A percentile compares a stretch with the other conserved stretches of the same genome.
Evolutionary conservation across 2,888 invertebrate genomes (phyloP).

Genomic region (Priocnemis perturbator): DNA sequence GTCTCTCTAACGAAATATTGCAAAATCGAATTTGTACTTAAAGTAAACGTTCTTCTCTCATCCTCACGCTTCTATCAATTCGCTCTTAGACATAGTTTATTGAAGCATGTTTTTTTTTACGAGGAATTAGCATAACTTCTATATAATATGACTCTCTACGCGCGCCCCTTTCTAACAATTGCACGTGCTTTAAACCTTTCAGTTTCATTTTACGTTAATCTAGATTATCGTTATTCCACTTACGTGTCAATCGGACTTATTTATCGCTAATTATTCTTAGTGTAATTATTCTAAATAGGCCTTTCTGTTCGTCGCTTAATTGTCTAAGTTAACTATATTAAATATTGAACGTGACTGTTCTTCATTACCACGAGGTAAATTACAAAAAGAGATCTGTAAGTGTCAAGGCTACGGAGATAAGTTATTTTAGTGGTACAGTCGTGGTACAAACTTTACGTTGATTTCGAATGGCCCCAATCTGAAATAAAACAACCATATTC

Average conservation of each 20-base stretch:
- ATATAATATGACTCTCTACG: conserved; percentile 5
- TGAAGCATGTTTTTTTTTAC: conserved; percentile 27
- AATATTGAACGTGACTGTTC: conserved; percentile 33
- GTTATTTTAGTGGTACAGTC: conserved; percentile 49
- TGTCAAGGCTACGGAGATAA: conserved; percentile 48
- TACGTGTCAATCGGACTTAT: conserved; percentile 41
- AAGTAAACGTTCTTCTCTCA: conserved; percentile 40
- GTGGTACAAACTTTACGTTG: conserved; percentile 70
- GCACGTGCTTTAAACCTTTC: conserved; percentile 19
- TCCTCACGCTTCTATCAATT: conserved; percentile 3
- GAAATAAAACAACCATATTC: too few relatives aligned
- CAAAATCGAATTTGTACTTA: conserved; percentile 54
- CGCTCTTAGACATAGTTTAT: conserved; percentile 18
- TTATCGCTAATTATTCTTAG: conserved; percentile 45
- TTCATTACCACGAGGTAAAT: conserved; percentile 28
- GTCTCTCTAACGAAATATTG: conserved; percentile 44
- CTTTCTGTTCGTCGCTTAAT: conserved; percentile 63
- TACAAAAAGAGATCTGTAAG: conserved; percentile 54
- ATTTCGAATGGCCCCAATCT: conserved; percentile 73
- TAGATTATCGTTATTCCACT: conserved; percentile 44
- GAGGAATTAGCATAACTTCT: conserved; percentile 3
- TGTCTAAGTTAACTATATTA: conserved; percentile 50
- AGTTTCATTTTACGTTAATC: conserved; percentile 19
- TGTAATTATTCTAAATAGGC: conserved; percentile 64
- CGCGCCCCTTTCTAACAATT: neutral